Base-by-base conservation (phyloP, 2,113 vertebrate genomes). In the Psittacula cyanocephala region DNA sequence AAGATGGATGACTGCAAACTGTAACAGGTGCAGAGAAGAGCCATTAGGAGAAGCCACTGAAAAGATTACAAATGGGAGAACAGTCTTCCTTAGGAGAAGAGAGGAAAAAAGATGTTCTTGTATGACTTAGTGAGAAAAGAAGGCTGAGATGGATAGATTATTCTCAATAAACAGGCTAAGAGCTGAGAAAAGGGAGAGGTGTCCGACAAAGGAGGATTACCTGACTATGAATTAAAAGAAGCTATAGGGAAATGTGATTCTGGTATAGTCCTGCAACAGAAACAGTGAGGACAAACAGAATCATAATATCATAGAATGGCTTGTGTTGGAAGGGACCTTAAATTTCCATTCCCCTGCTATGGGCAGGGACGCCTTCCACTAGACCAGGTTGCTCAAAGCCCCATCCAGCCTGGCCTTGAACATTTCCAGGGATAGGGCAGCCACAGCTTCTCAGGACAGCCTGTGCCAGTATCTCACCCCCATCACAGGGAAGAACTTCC, bases 31-130 rank as follows among this genome's bases (percentile, higher is more conserved):
- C 80, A 68, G 80, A 78, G 76, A 71, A 92, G 55, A 81, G 60
- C 94, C 74, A 28, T 86, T 91, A 90, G 82, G 67, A 93, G 69
- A 90, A 90, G 64, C 19, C 37, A 74, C 79, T 77, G 92, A 37
- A 88, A 93, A 80, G 31, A 77, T 86, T 88, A 53, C 1, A 6
- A 70, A 31, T 77, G 63, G 23, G n/a, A 87, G 43, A 57, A 68
- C 87, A 47, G 74, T 85, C 74, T 89, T 95, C 43, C 69, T 87
- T 79, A 46, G 64, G 43, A 84, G 27, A 57, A 70, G 50, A 83
- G 64, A 55, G 23, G 7, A 39, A 67, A 74, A 85, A 93, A 80
- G 23, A 19, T 10, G 1, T 80, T 94, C 59, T 52, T 69, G 9
- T 77, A 41, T 69, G 50, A 44, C 37, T 52, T 72, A 57, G 68